These are phyloP conservation scores for Macrotis lagotis DNA, from an alignment of 2,113 vertebrate species.

Conservation along the genomic window DNA sequence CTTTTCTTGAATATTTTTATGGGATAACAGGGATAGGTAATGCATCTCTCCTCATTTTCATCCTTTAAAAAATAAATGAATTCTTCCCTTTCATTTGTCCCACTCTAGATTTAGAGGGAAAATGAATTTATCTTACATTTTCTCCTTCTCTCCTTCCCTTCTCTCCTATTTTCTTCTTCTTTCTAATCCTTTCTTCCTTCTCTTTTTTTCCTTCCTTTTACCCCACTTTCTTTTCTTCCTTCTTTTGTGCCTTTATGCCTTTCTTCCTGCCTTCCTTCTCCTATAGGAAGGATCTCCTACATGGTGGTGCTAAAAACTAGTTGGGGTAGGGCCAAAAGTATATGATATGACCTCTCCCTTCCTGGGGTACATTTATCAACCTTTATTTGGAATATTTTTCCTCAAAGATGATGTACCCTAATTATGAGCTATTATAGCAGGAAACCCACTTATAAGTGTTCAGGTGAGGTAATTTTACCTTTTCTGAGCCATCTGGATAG, in stretches of 20 bases:
- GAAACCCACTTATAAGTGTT: neutral
- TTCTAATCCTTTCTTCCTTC: neutral
- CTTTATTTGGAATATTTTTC: neutral
- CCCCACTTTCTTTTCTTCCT: neutral
- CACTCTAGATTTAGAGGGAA: neutral
- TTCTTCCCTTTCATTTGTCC: neutral
- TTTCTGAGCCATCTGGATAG: neutral
- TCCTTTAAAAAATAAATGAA: slow-evolving; percentile 8
- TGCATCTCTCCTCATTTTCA: neutral
- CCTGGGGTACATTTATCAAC: neutral
- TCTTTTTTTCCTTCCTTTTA: neutral
- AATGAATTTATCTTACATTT: neutral
- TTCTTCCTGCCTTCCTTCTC: neutral
- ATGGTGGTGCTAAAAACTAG: neutral
- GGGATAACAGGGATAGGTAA: neutral
- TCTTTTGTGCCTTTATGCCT: neutral
- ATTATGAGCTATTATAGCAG: neutral
- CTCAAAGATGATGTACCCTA: neutral
- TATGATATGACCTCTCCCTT: neutral
- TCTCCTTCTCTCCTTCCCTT: neutral
- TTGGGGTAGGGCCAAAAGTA: neutral
- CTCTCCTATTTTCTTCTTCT: neutral
- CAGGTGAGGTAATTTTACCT: neutral
- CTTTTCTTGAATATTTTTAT: slow-evolving; percentile 20
- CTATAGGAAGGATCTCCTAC: neutral